Evolutionary conservation across 2,888 invertebrate species (phyloP), one percentile per base, ranked within the genome.

Genomic region (Mongoloraphidia duomilia): DNA sequence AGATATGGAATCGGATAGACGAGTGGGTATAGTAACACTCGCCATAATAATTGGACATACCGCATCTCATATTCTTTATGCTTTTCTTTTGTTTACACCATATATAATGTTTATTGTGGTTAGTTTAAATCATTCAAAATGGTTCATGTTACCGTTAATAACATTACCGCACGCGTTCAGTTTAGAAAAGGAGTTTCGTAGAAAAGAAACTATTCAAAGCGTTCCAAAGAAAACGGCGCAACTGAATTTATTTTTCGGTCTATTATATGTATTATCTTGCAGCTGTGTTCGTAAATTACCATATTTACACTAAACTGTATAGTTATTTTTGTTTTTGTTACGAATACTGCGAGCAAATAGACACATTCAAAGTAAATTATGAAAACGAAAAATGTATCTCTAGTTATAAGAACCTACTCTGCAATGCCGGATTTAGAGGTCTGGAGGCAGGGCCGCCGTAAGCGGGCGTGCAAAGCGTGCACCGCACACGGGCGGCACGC

Each of bases 1-100:
- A 56, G 94, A 95, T 69, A 77, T 88, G 56, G 90, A 91, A 61
- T 82, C 82, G 51, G 95, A 95, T 63, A 78, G 81, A 53, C 80
- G 80, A 63, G 94, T 89, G 44, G 93, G 93, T 53, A 93, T 94
- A 60, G 91, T 95, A 0, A 96, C 95, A 12, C 69, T 95, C 59
- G 93, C 95, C n/a, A 94, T 95, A 61, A 69, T 94, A 47, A 83
- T 95, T 55, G 95, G 95, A 17, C 83, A 82, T 61, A 90, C 90
- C 38, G 85, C 87, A 53, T 94, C 95, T 8, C 91, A 93, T 67
- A 79, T 93, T 53, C 71, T 95, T 26, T 95, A 91, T 69, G 89
- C 90, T 49, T 79, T 90, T 69, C 73, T 95, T 54, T 69, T 95
- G 17, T 95, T 95, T 64, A 81, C 84, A 43, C 95, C 95, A 2